These are phyloP conservation scores for Automeris io DNA, from an alignment of 2,888 invertebrate species.

Conservation along the genomic window DNA sequence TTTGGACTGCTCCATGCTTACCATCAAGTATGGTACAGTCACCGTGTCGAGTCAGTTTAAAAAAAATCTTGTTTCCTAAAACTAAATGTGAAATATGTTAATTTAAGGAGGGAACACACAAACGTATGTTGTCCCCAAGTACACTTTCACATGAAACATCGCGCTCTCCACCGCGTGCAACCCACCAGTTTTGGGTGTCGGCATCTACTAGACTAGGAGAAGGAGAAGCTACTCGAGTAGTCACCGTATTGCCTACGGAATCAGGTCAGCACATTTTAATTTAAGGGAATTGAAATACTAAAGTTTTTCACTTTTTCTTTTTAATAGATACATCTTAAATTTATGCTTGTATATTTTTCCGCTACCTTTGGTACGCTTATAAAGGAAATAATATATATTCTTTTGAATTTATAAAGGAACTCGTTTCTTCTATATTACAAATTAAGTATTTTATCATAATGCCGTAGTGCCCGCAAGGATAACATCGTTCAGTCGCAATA, in stretches of 20 bases:
- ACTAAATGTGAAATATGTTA: too few relatives aligned
- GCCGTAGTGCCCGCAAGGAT: slow-evolving; percentile 88
- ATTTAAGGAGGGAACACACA: slow-evolving; percentile 82
- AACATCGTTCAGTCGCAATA: slow-evolving; percentile 89
- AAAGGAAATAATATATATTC: background rate
- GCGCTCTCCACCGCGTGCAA: slow-evolving; percentile 82
- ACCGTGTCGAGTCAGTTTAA: too few relatives aligned
- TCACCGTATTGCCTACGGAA: slow-evolving; percentile 85
- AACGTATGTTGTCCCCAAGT: slow-evolving; percentile 82
- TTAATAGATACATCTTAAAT: background rate
- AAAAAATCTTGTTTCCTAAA: too few relatives aligned
- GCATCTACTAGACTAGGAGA: slow-evolving; percentile 91
- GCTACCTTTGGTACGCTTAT: slow-evolving; percentile 10
- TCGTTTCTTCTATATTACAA: slow-evolving; percentile 22
- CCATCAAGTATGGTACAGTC: too few relatives aligned
- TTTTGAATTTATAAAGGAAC: background rate
- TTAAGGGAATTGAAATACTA: too few relatives aligned
- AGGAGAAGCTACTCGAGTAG: slow-evolving; percentile 87
- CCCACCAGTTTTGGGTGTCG: slow-evolving; percentile 83
- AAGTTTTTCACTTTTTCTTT: slow-evolving; percentile 5
- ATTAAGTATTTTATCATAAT: slow-evolving; percentile 2
- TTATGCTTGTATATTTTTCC: too few relatives aligned
- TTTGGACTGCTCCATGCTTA: too few relatives aligned
- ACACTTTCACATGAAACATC: slow-evolving; percentile 84
- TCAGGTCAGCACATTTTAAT: slow-evolving; percentile 59